Evolutionary conservation across 2,113 vertebrate species (phyloP), one percentile per base, ranked within the genome.

Genomic region (Aphelocoma coerulescens): DNA sequence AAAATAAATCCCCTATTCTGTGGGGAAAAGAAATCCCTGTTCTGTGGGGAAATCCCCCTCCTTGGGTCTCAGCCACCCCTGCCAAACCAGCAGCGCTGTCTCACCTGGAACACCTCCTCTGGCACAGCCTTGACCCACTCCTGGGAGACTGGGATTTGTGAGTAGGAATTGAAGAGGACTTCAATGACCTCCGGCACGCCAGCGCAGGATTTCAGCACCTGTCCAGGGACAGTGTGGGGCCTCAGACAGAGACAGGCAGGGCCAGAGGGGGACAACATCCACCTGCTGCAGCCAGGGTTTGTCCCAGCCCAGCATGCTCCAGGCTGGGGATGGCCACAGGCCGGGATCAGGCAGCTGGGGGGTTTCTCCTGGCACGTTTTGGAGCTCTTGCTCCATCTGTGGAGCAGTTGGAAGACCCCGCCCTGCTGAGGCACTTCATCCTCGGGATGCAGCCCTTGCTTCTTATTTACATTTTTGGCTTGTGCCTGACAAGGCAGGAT

Each of bases 131-230:
- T 82, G 1, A 43, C 52, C 98, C 98, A 98, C 62, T 97, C 97
- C 91, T 90, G 95, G 0, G 97, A 97, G 21, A 98, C 16, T 0
- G 52, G 87, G 59, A 98, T 97, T 46, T 97, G 97, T 0, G 92
- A n/a, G 80, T 97, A 98, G 91, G 98, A 98, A 37, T 98, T 98
- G 91, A 98, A 97, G 35, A 98, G 96, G 16, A 98, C 93, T 73
- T 98, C 97, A 0, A 98, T 84, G 55, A 98, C 94, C 17, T 95
- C 93, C 0, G 98, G 98, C 62, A 95, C 49, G 0, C 69, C 72
- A 0, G 97, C 94, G 0, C 98, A 98, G 72, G 95, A 92, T 85
- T 90, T 95, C 94, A 98, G 93, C 85, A 98, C 98, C 98, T 98
- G 52, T 27, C 5, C 4, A 2, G 0, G 33, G 49, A 37, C 10